These are phyloP conservation scores for Prolemur simus DNA, from an alignment of 2,113 vertebrate genomes.

Conservation along the genomic window DNA sequence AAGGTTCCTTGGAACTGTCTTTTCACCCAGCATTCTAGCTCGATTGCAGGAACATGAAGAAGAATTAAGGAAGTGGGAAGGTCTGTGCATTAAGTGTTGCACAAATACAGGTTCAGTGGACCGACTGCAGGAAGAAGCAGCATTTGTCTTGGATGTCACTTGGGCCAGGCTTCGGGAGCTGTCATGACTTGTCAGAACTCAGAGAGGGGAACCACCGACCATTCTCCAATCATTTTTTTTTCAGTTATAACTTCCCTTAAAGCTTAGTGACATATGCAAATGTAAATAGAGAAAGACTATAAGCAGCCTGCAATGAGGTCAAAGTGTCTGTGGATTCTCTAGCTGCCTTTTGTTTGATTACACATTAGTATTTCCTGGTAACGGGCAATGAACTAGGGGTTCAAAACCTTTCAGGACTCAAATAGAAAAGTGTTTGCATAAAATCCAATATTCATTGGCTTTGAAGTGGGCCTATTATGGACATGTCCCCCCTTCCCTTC, in stretches of 20 bases:
- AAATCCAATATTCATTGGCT: background rate
- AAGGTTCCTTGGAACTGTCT: background rate
- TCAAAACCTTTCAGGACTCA: background rate
- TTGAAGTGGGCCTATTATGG: background rate
- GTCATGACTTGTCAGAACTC: background rate
- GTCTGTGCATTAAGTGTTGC: background rate
- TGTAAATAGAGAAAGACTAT: background rate
- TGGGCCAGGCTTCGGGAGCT: background rate
- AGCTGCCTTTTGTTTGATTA: background rate
- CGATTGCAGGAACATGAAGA: background rate
- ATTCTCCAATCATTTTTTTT: background rate
- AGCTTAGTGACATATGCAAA: constrained; percentile 20
- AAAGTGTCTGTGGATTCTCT: background rate
- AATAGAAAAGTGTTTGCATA: background rate
- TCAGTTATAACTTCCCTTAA: background rate
- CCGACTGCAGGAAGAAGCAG: background rate
- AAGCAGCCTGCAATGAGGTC: background rate
- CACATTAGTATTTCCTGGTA: background rate
- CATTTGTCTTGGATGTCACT: background rate
- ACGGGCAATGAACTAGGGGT: background rate
- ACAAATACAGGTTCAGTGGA: background rate
- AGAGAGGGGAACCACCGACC: background rate
- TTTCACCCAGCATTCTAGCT: background rate
- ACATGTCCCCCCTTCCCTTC: background rate
- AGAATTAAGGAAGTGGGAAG: background rate